Conservation (phyloP, 2,113 vertebrate genomes). For the Spea multiplicata region DNA sequence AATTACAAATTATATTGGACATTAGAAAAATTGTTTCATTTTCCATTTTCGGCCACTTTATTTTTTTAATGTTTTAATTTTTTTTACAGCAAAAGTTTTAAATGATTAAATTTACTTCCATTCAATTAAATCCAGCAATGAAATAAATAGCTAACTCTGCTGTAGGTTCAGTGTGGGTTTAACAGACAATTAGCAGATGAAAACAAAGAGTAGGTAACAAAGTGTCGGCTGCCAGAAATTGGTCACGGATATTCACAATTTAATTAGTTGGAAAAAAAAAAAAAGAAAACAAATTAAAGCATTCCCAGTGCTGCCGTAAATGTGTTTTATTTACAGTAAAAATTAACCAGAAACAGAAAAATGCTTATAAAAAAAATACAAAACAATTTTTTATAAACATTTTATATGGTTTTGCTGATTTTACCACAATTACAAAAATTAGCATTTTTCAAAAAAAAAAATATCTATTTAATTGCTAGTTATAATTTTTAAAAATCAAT, state of each 20-base stretch:
- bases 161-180: conserved; percentile 40
- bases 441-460: neutral
- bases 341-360: neutral
- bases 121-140: conserved; percentile 41
- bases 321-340: conserved; percentile 50
- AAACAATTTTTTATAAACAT: neutral
- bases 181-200: conserved; percentile 47
- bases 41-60: conserved; percentile 2
- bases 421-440: neutral
- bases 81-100: conserved; percentile 15
- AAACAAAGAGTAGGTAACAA: conserved; percentile 29
- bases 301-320: conserved; percentile 41
- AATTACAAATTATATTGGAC: conserved; percentile 2
- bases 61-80: neutral
- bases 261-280: conserved; percentile 42
- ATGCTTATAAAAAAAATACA: neutral
- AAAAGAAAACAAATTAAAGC: conserved; percentile 46
- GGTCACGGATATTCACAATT: conserved; percentile 14
- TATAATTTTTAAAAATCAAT: neutral
- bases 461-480: neutral
- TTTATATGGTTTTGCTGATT: no score
- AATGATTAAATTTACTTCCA: conserved; percentile 18
- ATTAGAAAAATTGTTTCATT: conserved; percentile 2
- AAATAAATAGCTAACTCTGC: conserved; percentile 23
- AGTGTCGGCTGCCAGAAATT: conserved; percentile 24